These are phyloP conservation scores for Urocynchramus pylzowi DNA, from an alignment of 2,113 vertebrate genomes.

Conservation along the genomic window DNA sequence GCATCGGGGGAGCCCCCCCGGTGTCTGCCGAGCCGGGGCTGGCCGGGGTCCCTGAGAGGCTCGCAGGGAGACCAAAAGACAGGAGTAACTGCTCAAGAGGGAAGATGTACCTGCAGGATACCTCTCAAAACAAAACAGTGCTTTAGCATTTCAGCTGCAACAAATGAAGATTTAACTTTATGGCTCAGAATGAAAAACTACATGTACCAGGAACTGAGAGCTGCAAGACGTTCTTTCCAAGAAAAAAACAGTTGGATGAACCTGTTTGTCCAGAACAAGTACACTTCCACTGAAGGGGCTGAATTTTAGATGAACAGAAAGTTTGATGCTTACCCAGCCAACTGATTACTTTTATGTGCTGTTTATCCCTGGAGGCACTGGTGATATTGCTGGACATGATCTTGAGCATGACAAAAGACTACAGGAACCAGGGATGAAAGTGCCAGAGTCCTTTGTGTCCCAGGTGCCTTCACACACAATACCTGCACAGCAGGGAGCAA, in stretches of 20 bases:
- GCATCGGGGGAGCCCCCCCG: no score
- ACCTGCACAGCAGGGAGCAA: accelerated
- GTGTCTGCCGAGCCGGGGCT: no score
- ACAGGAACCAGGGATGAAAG: neutral
- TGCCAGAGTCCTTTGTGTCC: neutral
- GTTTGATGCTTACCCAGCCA: neutral
- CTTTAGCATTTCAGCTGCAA: neutral
- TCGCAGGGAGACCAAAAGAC: no score
- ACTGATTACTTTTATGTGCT: neutral
- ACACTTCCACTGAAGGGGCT: neutral
- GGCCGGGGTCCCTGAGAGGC: no score
- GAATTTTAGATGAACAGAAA: neutral
- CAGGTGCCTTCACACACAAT: neutral
- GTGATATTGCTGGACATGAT: neutral
- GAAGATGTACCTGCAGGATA: neutral
- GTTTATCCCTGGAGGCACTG: neutral
- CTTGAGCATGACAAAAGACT: neutral
- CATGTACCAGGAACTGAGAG: neutral
- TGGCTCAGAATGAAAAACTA: neutral
- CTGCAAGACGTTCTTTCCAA: neutral
- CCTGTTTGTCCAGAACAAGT: neutral
- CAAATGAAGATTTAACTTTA: neutral
- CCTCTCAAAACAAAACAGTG: neutral
- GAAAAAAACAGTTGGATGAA: neutral
- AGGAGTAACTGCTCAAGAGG: neutral